These are phyloP conservation scores for Anas platyrhynchos DNA, from an alignment of 2,113 vertebrate species.

Conservation along the genomic window DNA sequence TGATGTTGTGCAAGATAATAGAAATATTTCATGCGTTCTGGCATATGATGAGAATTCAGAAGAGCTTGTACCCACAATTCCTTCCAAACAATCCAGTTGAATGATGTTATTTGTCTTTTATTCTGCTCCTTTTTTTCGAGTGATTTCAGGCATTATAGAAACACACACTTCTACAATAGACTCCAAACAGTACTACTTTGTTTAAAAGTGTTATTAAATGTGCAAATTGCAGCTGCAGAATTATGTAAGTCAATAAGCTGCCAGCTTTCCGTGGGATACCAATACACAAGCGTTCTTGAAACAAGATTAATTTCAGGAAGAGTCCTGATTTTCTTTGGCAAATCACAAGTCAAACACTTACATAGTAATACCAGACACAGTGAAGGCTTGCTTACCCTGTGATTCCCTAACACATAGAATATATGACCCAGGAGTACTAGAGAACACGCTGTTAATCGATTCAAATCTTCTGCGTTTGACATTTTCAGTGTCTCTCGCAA, in stretches of 20 bases:
- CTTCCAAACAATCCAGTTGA: neutral
- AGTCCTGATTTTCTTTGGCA: neutral
- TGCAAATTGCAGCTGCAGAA: neutral
- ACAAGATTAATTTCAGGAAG: neutral
- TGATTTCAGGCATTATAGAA: neutral
- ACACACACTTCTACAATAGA: neutral
- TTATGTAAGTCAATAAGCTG: rapidly evolving
- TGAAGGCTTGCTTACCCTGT: slow-evolving; percentile 85
- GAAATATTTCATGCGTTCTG: neutral
- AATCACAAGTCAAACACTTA: neutral
- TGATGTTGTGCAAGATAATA: neutral
- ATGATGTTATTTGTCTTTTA: neutral
- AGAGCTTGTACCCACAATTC: neutral
- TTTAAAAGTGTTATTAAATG: neutral
- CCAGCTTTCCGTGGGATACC: neutral
- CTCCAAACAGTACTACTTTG: neutral
- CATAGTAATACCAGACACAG: rapidly evolving
- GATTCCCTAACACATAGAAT: slow-evolving; percentile 97
- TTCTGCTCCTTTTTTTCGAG: neutral
- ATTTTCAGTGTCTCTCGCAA: slow-evolving; percentile 98
- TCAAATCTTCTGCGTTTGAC: slow-evolving; percentile 97
- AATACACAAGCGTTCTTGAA: neutral
- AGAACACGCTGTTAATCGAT: slow-evolving; percentile 95
- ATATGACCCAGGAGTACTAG: slow-evolving; percentile 97
- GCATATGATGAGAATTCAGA: neutral